Percentiles rank a stretch among this genome's conserved stretches.
Evolutionary conservation across 2,113 vertebrate genomes (phyloP).

Genomic region (Pipra filicauda): DNA sequence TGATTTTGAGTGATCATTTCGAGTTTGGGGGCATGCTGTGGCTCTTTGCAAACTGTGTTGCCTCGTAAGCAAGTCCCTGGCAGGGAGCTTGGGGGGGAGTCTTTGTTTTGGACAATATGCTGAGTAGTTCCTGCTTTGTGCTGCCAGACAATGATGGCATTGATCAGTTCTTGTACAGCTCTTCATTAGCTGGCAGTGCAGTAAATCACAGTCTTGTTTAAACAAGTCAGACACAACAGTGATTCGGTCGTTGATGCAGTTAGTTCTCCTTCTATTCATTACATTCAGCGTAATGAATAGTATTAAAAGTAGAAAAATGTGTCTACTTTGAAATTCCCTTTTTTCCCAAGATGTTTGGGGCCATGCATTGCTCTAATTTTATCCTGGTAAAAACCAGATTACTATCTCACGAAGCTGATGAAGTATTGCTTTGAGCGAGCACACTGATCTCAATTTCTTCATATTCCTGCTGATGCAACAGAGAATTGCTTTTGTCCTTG

Average conservation of each 20-base stretch:
- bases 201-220: constrained; percentile 54
- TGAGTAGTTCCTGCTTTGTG: constrained; percentile 39
- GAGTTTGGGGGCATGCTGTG: neutral
- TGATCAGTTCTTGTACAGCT: constrained; percentile 52
- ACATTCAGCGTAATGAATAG: neutral
- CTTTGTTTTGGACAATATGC: constrained; percentile 52
- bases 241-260: neutral
- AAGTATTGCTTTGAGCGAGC: neutral
- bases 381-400: neutral
- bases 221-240: constrained; percentile 46
- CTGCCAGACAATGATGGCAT: constrained; percentile 32
- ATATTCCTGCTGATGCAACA: neutral
- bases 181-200: constrained; percentile 59
- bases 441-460: neutral
- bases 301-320: neutral
- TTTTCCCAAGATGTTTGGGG: neutral
- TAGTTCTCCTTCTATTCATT: constrained; percentile 19
- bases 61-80: neutral
- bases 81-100: neutral
- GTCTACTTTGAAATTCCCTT: neutral
- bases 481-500: neutral
- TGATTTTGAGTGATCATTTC: neutral
- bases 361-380: neutral
- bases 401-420: neutral
- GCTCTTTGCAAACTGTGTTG: neutral